A percentile compares a stretch with the other conserved stretches of the same genome.
Evolutionary conservation across 2,888 invertebrate species (phyloP).

Genomic region (Tinea pellionella): DNA sequence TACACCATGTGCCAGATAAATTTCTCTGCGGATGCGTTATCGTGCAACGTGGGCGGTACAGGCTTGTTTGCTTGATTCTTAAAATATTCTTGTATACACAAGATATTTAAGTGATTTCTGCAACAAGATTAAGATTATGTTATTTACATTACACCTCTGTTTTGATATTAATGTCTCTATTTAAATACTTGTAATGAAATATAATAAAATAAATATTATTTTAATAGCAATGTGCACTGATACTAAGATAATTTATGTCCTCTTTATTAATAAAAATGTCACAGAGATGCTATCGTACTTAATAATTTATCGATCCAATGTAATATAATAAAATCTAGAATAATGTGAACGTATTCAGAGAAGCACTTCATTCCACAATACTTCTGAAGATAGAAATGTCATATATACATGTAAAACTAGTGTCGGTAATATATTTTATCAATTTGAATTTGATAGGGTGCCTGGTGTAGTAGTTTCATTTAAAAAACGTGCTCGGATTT

Average conservation of each 20-base stretch:
- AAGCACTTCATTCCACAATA: too few species aligned
- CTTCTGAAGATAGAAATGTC: too few species aligned
- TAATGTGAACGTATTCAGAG: too few species aligned
- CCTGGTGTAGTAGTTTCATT: not conserved
- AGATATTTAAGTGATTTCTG: constrained; percentile 62
- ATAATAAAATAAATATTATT: too few species aligned
- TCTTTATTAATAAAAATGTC: too few species aligned
- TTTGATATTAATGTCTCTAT: too few species aligned
- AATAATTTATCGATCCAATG: too few species aligned
- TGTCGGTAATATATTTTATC: not conserved
- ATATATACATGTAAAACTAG: not conserved
- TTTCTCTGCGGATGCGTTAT: constrained; percentile 56
- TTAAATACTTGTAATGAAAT: too few species aligned
- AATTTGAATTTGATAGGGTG: not conserved
- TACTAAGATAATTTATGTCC: too few species aligned
- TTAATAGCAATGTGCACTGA: too few species aligned
- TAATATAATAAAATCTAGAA: too few species aligned
- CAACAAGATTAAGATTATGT: constrained; percentile 46
- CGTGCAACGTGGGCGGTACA: constrained; percentile 49
- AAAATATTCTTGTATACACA: constrained; percentile 57
- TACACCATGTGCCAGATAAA: constrained; percentile 53
- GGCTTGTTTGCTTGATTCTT: constrained; percentile 50
- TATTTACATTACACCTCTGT: not conserved
- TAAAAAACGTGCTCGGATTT: not conserved
- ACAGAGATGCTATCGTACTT: too few species aligned